A percentile compares a stretch with the other conserved stretches of the same genome.
Evolutionary conservation across 2,797 vertebrate genomes (phyloP).

Genomic region (Schizopygopsis malacanthus): DNA sequence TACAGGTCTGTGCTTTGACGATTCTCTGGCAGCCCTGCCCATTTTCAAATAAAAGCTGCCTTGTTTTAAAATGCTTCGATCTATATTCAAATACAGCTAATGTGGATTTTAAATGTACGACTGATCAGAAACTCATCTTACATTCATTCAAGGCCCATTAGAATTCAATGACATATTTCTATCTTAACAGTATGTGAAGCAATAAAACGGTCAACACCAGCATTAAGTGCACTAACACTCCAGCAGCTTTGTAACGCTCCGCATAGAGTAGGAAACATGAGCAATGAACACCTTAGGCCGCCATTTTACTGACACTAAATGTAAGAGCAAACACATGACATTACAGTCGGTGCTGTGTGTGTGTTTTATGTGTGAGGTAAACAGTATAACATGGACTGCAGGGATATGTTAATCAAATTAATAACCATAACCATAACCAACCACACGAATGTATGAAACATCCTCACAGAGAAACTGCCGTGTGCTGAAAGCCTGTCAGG

Average conservation of each 20-base stretch:
- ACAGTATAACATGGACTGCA: neutral
- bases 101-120: neutral
- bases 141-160: neutral
- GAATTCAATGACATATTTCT: neutral
- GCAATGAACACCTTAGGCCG: conserved; percentile 31
- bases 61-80: neutral
- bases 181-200: neutral
- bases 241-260: conserved; percentile 11
- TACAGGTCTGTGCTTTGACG: neutral
- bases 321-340: neutral
- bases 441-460: neutral
- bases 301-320: conserved; percentile 47
- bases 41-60: conserved; percentile 1
- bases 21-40: neutral
- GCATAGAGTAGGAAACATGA: conserved; percentile 39
- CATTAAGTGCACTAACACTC: neutral
- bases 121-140: neutral
- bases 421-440: neutral
- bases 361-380: neutral
- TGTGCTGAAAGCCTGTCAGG: neutral
- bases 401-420: neutral
- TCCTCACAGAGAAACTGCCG: neutral
- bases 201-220: neutral
- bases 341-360: neutral
- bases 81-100: neutral